Evolutionary conservation across 30 jellyfish, hydroid and myxozoan species (phyloP), one percentile per base, ranked within the genome.

Genomic region (Aurelia coerulea): DNA sequence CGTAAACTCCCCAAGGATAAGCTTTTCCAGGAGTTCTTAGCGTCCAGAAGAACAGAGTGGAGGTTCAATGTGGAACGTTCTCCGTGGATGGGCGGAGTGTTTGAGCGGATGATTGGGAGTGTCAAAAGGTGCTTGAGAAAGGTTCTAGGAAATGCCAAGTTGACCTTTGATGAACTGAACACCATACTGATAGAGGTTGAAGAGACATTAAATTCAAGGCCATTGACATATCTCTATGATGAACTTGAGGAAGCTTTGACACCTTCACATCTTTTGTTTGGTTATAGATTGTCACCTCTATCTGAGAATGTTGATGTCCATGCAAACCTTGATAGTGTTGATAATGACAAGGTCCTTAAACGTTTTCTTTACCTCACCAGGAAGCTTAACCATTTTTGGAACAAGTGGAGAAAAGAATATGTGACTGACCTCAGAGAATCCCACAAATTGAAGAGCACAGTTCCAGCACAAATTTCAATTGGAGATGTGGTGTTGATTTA

Each of bases 81-180:
- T 14, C 95, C 95, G 1, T 76, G 90, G 78, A 59, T 80, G 89
- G 95, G 89, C 23, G 95, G 89, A 66, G 46, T 52, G 23, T 86
- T 74, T 50, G 90, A 86, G 63, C 68, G 91, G 41, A 29, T 83
- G 78, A 88, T 83, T 14, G 86, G 81, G 18, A 29, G 56, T 65
- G 92, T 83, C 35, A 83, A 83, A 51, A 34, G 92, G 35, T 83
- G 92, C 60, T 60, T 83, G 71, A 52, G 88, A 32, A 83, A 83
- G 79, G 79, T 69, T 10, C 33, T 83, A 4, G 80, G 53, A 9
- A 41, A 74, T 56, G 75, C 87, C 46, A 70, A 53, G 42, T 52
- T 70, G 4, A 4, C 79, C 18, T 69, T 18, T 19, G 94, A 85
- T 59, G 94, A 85, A 62, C 69, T 85, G 34, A 52, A 17, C 41